phyloP scores from a whole-genome alignment of 2,888 invertebrate species.

The Leptarthrus brevirostris region DNA sequence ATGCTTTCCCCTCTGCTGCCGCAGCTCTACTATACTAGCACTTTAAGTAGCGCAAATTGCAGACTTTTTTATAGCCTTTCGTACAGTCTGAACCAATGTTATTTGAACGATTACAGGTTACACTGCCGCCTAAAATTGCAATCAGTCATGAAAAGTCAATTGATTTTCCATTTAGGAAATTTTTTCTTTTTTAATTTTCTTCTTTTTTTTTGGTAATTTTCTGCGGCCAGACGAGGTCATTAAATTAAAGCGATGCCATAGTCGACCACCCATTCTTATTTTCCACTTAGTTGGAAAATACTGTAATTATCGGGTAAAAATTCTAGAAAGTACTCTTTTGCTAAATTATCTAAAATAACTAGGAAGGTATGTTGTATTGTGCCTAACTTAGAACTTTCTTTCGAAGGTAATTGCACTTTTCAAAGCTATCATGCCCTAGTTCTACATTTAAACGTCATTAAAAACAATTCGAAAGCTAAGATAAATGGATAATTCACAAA shows the following conservation, averaged over 20 bases:
- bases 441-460: not conserved
- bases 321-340: not conserved
- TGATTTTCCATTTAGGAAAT: conserved; percentile 37
- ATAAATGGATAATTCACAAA: not conserved
- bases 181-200: not conserved
- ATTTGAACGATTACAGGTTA: conserved; percentile 36
- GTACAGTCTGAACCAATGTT: not conserved
- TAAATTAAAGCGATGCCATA: not conserved
- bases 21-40: not conserved
- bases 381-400: not conserved
- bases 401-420: not conserved
- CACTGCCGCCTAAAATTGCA: conserved; percentile 26
- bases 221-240: not conserved
- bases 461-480: not conserved
- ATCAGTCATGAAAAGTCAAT: conserved; percentile 44
- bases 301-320: not conserved
- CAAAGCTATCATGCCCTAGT: not conserved
- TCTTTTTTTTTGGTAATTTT: not conserved
- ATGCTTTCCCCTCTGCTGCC: too few species aligned
- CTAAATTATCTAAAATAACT: too few species aligned
- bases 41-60: not conserved
- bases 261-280: not conserved
- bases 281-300: not conserved
- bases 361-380: not conserved
- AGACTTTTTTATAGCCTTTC: not conserved